A percentile compares a stretch with the other conserved stretches of the same genome.
These are phyloP conservation scores for Oryzias woworae DNA, from an alignment of 2,113 vertebrate genomes.

Conservation along the genomic window DNA sequence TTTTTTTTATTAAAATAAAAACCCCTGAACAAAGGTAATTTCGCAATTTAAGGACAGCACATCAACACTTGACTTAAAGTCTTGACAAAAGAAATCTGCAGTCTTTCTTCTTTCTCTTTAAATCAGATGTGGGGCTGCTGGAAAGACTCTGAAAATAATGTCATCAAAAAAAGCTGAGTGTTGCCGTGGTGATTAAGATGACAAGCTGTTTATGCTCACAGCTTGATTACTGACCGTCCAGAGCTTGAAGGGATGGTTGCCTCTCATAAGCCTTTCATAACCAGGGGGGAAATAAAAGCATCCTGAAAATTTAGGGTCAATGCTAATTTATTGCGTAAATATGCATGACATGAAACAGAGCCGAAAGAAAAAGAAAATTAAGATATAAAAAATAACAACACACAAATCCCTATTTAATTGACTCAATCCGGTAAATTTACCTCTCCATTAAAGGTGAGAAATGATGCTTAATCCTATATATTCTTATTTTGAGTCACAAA, in stretches of 20 bases:
- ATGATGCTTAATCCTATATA: too few relatives aligned
- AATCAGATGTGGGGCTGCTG: conserved; percentile 25
- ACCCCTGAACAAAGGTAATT: too few relatives aligned
- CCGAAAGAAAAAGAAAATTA: too few relatives aligned
- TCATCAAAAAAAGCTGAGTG: conserved; percentile 23
- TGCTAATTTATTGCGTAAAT: too few relatives aligned
- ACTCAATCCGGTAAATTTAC: too few relatives aligned
- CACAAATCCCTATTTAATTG: too few relatives aligned
- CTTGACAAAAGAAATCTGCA: conserved; percentile 20
- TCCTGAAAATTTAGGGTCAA: not conserved
- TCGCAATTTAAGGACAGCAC: not conserved
- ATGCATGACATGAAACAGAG: too few relatives aligned
- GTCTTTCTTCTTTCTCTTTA: not conserved
- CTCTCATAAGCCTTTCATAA: not conserved
- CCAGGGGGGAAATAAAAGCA: not conserved
- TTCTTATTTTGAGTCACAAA: too few relatives aligned
- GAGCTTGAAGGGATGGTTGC: conserved; percentile 5
- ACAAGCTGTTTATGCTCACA: conserved; percentile 44
- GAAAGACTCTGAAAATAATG: conserved; percentile 29
- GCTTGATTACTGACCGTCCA: conserved; percentile 39
- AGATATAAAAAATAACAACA: too few relatives aligned
- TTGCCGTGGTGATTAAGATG: conserved; percentile 40
- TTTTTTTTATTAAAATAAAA: too few relatives aligned
- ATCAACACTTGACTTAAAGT: not conserved
- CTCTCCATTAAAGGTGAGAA: too few relatives aligned